A percentile compares a stretch with the other conserved stretches of the same genome.
Evolutionary conservation across 2,797 vertebrate species (phyloP).

Genomic region (Cuculus canorus): DNA sequence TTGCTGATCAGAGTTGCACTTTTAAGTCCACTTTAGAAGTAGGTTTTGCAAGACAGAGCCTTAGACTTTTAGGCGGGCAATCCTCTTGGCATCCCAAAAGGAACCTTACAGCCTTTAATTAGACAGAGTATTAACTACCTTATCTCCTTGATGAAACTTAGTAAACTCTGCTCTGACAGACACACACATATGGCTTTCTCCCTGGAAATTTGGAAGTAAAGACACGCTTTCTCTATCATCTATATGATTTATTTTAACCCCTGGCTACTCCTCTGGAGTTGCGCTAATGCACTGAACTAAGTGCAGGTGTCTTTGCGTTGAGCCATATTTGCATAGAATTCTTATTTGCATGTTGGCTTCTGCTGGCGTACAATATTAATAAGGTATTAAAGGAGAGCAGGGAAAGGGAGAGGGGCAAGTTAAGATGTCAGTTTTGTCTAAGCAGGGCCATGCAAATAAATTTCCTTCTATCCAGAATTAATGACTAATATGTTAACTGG

Average conservation of each 20-base stretch:
- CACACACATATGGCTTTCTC: neutral
- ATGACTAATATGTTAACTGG: conserved; percentile 25
- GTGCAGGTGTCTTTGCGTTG: conserved; percentile 26
- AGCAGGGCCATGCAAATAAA: conserved; percentile 26
- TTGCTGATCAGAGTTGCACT: neutral
- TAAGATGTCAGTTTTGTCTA: conserved; percentile 54
- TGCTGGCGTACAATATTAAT: conserved; percentile 50
- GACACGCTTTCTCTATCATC: conserved; percentile 29
- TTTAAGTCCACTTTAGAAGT: conserved; percentile 22
- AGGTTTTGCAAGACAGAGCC: conserved; percentile 3
- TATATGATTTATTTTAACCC: conserved; percentile 38
- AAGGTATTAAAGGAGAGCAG: conserved; percentile 49
- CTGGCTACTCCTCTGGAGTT: conserved; percentile 41
- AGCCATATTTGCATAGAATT: conserved; percentile 42
- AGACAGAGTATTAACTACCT: conserved; percentile 22
- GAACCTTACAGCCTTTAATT: conserved; percentile 11
- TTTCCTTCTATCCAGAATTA: conserved; percentile 60
- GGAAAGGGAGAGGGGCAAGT: conserved; percentile 5
- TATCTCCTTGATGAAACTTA: conserved; percentile 43
- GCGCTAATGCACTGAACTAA: neutral
- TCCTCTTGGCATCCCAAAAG: neutral
- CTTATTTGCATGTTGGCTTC: conserved; percentile 55
- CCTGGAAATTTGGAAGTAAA: conserved; percentile 26
- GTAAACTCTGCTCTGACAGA: conserved; percentile 36
- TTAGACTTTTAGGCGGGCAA: neutral